Base-by-base conservation (phyloP, 1,140 invertebrate genomes). In the Gonioctena quinquepunctata region DNA sequence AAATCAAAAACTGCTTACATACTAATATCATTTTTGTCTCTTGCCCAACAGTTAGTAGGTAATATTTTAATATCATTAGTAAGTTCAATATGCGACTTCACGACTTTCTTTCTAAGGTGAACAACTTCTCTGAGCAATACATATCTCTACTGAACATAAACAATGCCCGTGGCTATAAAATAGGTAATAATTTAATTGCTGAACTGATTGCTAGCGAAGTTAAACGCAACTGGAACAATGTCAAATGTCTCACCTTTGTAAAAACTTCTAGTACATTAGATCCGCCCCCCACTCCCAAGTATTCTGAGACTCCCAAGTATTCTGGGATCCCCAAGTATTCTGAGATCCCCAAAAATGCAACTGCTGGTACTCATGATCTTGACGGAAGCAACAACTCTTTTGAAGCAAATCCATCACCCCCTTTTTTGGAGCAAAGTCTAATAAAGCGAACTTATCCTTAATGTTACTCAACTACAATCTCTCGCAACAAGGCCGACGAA, bases 391-490 rank as follows among this genome's bases (percentile, higher is more conserved):
- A 13, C 28, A 33, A 11, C 28, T 33, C 28, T 33, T 33, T 33
- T 33, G 28, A 33, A 33, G 28, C 28, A 33, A 33, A 33, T 33
- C n/a, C 28, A 11, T 33, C 28, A 33, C 28, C 28, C 28, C 28
- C 28, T 33, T 33, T 33, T 33, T 33, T 33, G 28, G 28, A 33
- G 28, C 8, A 11, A 33, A 33, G 8, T 13, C 28, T 11, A 13
- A 33, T 33, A 33, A 33, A 33, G 28, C 28, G n/a, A 33, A 33
- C 28, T 33, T 33, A 33, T 33, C 50, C 21, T 54, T 54, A 22
- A 54, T 54, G 50, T 54, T 54, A 54, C 50, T 54, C 16, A 54
- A 54, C 50, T 54, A 16, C 50, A 54, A 54, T 54, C 50, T 16
- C 16, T 54, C 16, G 50, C 16, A 54, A 54, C 16, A 54, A 54